Conservation (phyloP, 1,140 invertebrate genomes). For the Teleogryllus occipitalis region DNA sequence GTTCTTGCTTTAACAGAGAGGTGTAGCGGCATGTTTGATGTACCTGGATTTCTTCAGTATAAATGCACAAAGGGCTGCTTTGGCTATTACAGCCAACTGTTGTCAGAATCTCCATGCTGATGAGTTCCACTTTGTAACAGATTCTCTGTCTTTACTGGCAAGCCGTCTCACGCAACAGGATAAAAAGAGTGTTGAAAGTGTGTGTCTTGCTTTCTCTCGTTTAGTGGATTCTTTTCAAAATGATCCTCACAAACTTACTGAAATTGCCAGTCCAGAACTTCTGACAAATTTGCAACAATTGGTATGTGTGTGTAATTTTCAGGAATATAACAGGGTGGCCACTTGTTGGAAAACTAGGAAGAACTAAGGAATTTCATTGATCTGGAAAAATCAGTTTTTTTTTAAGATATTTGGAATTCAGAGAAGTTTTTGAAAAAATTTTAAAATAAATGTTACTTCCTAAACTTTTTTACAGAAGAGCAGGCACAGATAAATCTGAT, state of each 20-base stretch:
- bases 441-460: too few relatives aligned
- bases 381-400: background rate
- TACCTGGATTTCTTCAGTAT: slow-evolving; percentile 98
- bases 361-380: too few relatives aligned
- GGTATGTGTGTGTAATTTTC: slow-evolving; percentile 37
- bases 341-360: too few relatives aligned
- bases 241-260: slow-evolving; percentile 80
- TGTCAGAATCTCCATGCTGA: slow-evolving; percentile 88
- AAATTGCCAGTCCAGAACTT: slow-evolving; percentile 89
- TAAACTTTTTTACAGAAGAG: too few relatives aligned
- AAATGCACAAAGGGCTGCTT: slow-evolving; percentile 86
- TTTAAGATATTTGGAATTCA: background rate
- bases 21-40: slow-evolving; percentile 88
- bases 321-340: too few relatives aligned
- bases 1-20: slow-evolving; percentile 51
- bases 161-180: slow-evolving; percentile 86
- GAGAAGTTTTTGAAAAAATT: too few relatives aligned
- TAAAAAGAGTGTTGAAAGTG: slow-evolving; percentile 95
- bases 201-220: slow-evolving; percentile 90
- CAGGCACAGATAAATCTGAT: too few relatives aligned
- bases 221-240: slow-evolving; percentile 94
- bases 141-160: slow-evolving; percentile 79
- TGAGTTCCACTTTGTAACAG: slow-evolving; percentile 86
- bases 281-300: slow-evolving; percentile 89
- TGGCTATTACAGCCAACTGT: slow-evolving; percentile 94